phyloP scores from a whole-genome alignment of 2,888 invertebrate genomes.

The Lacanobia wlatinum region DNA sequence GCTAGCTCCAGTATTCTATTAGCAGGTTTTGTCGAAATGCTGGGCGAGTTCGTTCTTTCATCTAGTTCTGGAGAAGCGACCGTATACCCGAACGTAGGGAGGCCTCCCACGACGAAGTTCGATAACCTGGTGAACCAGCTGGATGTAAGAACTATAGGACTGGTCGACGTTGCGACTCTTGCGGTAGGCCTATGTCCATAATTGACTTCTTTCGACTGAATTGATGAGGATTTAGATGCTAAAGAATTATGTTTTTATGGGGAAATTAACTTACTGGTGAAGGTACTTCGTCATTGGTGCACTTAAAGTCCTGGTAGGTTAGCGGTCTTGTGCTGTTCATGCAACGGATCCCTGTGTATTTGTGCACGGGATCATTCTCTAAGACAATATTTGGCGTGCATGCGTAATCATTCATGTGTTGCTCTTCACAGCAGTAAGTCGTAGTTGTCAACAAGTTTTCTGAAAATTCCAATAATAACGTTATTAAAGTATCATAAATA shows the following conservation, averaged over 20 bases:
- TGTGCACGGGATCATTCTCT: conserved; percentile 68
- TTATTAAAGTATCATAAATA: neutral
- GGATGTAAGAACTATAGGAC: neutral
- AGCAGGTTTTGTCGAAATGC: no score
- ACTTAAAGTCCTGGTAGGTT: conserved; percentile 68
- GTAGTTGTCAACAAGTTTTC: conserved; percentile 64
- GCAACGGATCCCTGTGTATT: conserved; percentile 67
- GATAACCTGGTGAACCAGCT: neutral
- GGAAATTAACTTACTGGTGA: conserved; percentile 23
- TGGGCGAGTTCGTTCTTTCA: no score
- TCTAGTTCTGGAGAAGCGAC: no score
- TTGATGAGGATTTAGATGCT: no score
- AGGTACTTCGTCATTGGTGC: conserved; percentile 64
- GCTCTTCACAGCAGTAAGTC: conserved; percentile 66
- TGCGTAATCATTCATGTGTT: conserved; percentile 58
- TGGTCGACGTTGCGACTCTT: no score
- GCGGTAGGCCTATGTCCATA: neutral
- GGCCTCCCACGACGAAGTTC: neutral
- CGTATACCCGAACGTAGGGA: no score
- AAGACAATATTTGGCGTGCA: conserved; percentile 67
- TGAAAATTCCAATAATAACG: conserved; percentile 39
- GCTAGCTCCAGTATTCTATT: no score
- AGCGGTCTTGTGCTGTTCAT: conserved; percentile 71
- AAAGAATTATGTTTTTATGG: no score
- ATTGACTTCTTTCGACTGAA: neutral